These are phyloP conservation scores for Drosophila pegasa DNA, from an alignment of 2,888 invertebrate species.

Conservation along the genomic window DNA sequence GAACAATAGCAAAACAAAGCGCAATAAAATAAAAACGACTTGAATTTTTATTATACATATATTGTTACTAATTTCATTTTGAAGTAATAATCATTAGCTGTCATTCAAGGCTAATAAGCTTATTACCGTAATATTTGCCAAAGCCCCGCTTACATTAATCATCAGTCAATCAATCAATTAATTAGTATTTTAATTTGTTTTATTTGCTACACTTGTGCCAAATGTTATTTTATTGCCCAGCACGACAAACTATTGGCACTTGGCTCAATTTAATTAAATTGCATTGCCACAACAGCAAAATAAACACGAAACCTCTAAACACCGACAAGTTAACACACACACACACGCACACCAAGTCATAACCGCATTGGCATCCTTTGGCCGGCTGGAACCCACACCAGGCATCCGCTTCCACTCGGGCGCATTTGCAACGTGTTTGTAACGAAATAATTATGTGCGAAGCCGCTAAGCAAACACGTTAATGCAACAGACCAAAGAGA, in stretches of 20 bases:
- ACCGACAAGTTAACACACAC: conserved; percentile 1
- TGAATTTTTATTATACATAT: not conserved
- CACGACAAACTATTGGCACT: conserved; percentile 12
- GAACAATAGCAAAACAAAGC: not conserved
- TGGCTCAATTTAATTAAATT: conserved; percentile 52
- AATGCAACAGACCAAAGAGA: conserved; percentile 41
- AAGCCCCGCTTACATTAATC: not conserved
- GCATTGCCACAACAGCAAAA: conserved; percentile 31
- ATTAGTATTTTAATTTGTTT: conserved; percentile 9
- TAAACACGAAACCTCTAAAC: conserved; percentile 43
- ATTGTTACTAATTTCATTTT: not conserved
- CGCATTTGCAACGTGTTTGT: conserved; percentile 53
- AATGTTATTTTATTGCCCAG: conserved; percentile 16
- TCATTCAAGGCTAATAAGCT: not conserved
- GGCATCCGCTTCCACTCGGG: not conserved
- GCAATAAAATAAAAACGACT: not conserved
- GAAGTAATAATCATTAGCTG: not conserved
- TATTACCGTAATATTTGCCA: not conserved
- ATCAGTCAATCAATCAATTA: not conserved
- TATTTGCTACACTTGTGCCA: conserved; percentile 4
- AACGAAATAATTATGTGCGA: conserved; percentile 64
- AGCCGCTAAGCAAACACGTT: conserved; percentile 46
- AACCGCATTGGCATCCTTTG: conserved; percentile 34
- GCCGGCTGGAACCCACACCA: conserved; percentile 18
- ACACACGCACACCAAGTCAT: not conserved